Base-by-base conservation (phyloP, 2,888 invertebrate genomes). In the Phengaris alcon region DNA sequence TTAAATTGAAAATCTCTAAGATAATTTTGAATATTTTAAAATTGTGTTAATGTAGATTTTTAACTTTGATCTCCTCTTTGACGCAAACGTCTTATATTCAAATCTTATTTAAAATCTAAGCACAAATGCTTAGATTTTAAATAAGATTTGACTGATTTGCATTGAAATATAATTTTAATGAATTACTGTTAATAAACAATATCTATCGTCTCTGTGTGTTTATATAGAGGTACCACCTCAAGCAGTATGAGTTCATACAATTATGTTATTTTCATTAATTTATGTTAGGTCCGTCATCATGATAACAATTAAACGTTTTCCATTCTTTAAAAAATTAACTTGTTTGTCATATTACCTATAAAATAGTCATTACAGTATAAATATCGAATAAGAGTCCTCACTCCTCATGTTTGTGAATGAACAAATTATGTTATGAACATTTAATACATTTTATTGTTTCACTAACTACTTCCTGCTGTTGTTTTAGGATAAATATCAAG, bases 11-110 rank as follows among this genome's bases (percentile, higher is more conserved):
- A 64, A 64, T 64, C 64, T 64, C 35, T 22, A 22, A 64, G 22
- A 35, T 64, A 12, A 64, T 22, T 10, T 64, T 64, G 12, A 64
- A 22, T 22, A 9, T 64, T 22, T 22, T 59, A 10, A 22, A 22
- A 59, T 59, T 15, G 59, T 22, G 59, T 57, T 15, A 57, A 15
- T 22, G 22, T 59, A 22, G 64, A 64, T 64, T 64, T 64, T 64
- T 64, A 6, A 64, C 44, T 64, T 64, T 64, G 64, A 64, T 64
- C 64, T 64, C 64, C 64, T 64, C 12, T 64, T 64, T 44, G 64
- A 59, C 35, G 6, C n/a, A n/a, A n/a, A n/a, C n/a, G n/a, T n/a
- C n/a, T n/a, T n/a, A n/a, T n/a, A n/a, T n/a, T n/a, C n/a, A n/a
- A n/a, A n/a, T n/a, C n/a, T n/a, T n/a, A n/a, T n/a, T n/a, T n/a